These are phyloP conservation scores for Subanguina moxae DNA, from an alignment of 1,140 invertebrate genomes.

Conservation along the genomic window DNA sequence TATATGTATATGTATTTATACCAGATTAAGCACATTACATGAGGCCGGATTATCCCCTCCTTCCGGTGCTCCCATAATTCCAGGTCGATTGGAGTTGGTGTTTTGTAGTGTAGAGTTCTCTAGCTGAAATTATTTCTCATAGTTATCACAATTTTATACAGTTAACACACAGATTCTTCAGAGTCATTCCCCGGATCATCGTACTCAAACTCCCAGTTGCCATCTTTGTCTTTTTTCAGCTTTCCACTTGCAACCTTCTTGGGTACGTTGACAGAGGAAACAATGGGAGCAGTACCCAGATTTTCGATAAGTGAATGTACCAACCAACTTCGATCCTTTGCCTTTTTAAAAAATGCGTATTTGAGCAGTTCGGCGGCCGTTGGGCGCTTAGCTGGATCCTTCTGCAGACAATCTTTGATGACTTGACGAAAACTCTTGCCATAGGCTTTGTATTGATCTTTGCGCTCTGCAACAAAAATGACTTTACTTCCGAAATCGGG, in stretches of 20 bases:
- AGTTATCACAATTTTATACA: background rate
- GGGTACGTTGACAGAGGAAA: slow-evolving; percentile 30
- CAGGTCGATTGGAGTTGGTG: background rate
- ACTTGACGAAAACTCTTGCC: slow-evolving; percentile 91
- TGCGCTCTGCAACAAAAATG: slow-evolving; percentile 71
- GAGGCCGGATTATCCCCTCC: background rate
- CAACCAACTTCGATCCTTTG: slow-evolving; percentile 86
- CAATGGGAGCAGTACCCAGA: slow-evolving; percentile 45
- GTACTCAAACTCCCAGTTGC: slow-evolving; percentile 59
- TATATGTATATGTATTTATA: no score
- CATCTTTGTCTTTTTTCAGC: slow-evolving; percentile 58
- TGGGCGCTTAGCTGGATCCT: slow-evolving; percentile 86
- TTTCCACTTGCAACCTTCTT: slow-evolving; percentile 58
- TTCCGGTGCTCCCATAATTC: background rate
- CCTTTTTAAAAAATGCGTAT: slow-evolving; percentile 98
- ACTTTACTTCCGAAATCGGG: no score
- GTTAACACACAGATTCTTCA: slow-evolving; percentile 27
- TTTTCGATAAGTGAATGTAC: slow-evolving; percentile 62
- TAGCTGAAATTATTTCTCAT: slow-evolving; percentile 7
- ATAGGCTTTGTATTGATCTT: slow-evolving; percentile 91
- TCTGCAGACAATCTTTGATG: slow-evolving; percentile 87
- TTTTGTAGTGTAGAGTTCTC: slow-evolving; percentile 19
- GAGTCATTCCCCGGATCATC: slow-evolving; percentile 44
- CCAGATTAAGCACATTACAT: slow-evolving; percentile 41
- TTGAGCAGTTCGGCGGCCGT: slow-evolving; percentile 95